These are phyloP conservation scores for Erynnis tages DNA, from an alignment of 2,888 invertebrate species.

Conservation along the genomic window DNA sequence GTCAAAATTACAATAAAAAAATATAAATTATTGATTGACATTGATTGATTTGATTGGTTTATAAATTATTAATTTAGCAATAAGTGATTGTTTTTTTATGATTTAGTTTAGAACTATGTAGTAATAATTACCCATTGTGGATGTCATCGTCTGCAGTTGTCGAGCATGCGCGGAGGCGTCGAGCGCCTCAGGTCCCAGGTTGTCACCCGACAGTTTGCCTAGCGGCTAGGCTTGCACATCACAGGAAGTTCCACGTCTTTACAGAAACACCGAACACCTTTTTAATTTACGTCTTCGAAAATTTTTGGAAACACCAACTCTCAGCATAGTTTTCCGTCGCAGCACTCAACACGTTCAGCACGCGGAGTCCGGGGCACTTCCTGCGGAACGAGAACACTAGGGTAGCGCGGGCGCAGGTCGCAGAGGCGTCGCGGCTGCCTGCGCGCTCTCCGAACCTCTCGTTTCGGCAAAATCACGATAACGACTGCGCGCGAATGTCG, in stretches of 20 bases:
- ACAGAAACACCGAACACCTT: constrained; percentile 66
- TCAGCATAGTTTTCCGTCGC: constrained; percentile 70
- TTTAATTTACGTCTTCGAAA: constrained; percentile 72
- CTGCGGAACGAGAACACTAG: constrained; percentile 56
- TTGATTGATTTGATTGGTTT: no score
- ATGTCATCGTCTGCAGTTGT: constrained; percentile 77
- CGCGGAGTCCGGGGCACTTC: constrained; percentile 61
- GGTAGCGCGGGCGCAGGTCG: constrained; percentile 51
- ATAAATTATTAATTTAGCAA: no score
- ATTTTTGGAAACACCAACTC: constrained; percentile 64
- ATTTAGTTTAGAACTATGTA: no score
- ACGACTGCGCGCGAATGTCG: constrained; percentile 82
- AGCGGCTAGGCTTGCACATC: constrained; percentile 64
- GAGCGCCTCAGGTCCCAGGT: constrained; percentile 72
- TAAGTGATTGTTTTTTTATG: no score
- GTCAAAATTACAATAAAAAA: no score
- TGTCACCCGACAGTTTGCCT: constrained; percentile 70
- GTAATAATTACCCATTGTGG: constrained; percentile 74
- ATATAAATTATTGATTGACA: no score
- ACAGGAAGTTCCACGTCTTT: constrained; percentile 63
- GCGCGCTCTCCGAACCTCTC: constrained; percentile 72
- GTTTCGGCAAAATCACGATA: constrained; percentile 82
- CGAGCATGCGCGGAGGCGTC: constrained; percentile 68
- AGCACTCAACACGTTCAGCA: constrained; percentile 62
- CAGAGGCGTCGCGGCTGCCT: constrained; percentile 47